Percentiles rank a stretch among this genome's conserved stretches.
These are phyloP conservation scores for Platygyra sinensis DNA, from an alignment of 64 coral and sea anemone species.

Conservation along the genomic window DNA sequence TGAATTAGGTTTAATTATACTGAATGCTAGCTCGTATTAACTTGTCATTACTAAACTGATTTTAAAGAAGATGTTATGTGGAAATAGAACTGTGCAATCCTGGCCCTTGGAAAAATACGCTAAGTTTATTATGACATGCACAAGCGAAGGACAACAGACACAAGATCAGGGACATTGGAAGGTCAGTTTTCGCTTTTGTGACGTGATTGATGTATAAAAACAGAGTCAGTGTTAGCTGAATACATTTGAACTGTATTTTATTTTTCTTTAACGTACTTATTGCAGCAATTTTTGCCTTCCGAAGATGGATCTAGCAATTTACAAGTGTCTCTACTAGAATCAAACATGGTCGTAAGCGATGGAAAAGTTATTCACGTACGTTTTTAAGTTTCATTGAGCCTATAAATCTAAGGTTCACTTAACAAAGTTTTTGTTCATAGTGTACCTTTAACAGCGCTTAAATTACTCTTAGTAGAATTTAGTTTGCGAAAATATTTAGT, in stretches of 20 bases:
- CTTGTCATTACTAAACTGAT: not conserved
- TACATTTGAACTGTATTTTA: not conserved
- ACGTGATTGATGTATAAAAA: not conserved
- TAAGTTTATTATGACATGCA: conserved; percentile 54
- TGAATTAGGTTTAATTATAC: too few relatives aligned
- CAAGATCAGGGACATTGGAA: conserved; percentile 80
- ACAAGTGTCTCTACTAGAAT: conserved; percentile 4
- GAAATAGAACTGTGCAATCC: conserved; percentile 25
- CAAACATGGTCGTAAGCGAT: conserved; percentile 31
- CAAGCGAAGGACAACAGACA: not conserved
- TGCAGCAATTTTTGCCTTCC: conserved; percentile 18
- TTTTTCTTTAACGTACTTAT: not conserved
- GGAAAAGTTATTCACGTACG: conserved; percentile 46
- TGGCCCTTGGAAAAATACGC: conserved; percentile 92
- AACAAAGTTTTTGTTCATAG: too few relatives aligned
- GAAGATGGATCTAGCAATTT: not conserved
- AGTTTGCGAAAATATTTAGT: too few relatives aligned
- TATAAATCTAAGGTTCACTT: too few relatives aligned
- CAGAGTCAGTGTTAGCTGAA: not conserved
- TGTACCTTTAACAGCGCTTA: too few relatives aligned
- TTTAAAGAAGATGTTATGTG: conserved; percentile 23
- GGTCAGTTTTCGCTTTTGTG: conserved; percentile 4
- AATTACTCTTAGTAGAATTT: too few relatives aligned
- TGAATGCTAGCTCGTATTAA: not conserved
- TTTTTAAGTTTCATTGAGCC: not conserved